These are phyloP conservation scores for Enteromius unitaeniatus DNA, from an alignment of 2,797 vertebrate species.

Conservation along the genomic window DNA sequence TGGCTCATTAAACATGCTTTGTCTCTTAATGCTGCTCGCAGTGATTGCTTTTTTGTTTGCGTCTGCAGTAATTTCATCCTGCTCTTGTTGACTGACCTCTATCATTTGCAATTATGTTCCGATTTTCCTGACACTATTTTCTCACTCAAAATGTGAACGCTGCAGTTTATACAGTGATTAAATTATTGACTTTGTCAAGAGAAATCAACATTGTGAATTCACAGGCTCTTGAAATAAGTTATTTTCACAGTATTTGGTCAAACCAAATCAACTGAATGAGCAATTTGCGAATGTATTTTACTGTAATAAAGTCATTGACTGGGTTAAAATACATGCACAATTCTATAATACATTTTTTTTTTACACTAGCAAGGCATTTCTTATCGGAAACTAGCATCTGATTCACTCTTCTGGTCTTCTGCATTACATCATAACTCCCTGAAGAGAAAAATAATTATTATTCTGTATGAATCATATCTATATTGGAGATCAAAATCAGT, in stretches of 20 bases:
- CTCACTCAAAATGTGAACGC: not conserved
- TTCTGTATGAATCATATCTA: not conserved
- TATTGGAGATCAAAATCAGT: not conserved
- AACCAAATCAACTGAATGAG: not conserved
- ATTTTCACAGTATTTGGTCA: no score
- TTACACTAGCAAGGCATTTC: not conserved
- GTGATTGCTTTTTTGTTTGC: constrained; percentile 1
- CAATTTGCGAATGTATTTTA: not conserved
- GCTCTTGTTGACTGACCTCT: constrained; percentile 16
- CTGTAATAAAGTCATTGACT: not conserved
- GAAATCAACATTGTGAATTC: not conserved
- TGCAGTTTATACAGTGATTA: not conserved
- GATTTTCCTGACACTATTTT: not conserved
- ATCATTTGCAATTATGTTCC: not conserved
- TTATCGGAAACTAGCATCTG: not conserved
- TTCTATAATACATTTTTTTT: no score
- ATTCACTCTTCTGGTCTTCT: not conserved
- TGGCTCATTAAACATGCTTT: constrained; percentile 17
- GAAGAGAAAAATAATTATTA: not conserved
- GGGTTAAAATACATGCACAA: no score
- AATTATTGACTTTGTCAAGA: no score
- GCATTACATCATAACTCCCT: not conserved
- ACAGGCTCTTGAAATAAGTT: not conserved
- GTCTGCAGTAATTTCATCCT: not conserved
- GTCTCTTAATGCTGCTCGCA: not conserved